Base-by-base conservation (phyloP, 2,797 vertebrate genomes). In the Chromis chromis region DNA sequence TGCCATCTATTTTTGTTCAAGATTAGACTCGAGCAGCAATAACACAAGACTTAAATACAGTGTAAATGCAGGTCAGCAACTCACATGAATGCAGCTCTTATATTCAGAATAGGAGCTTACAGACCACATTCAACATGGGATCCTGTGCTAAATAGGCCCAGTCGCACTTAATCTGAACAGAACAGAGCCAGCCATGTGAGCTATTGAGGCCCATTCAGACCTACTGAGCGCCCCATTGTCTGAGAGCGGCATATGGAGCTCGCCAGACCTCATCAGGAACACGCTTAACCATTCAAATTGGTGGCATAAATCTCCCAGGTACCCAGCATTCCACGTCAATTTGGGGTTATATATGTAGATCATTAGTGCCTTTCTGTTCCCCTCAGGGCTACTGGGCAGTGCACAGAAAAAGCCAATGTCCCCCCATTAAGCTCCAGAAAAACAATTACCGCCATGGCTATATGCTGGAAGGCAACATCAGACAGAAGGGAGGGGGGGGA, bases 281-380 rank as follows among this genome's bases (percentile, higher is more conserved):
- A 90, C 40, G 70, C 86, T 90, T 88, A 88, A 87, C 83, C 83
- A 91, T 90, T 90, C 84, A 91, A 90, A 89, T 88, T 86, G 78
- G 76, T 72, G 74, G 83, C 79, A 91, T 93, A 90, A 91, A 92
- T 93, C 88, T 91, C 89, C 71, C 75, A 89, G 88, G 89, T 91
- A 89, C 70, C 82, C 64, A 17, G 79, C 83, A 80, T 89, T 90
- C 78, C 68, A 84, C 22, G 87, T 91, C 90, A 91, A 90, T 92
- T 92, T 90, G 83, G 64, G 78, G 76, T 91, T 93, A 89, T 92
- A 90, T 92, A 92, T 93, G 88, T 87, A 86, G 81, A 87, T 92
- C 88, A 94, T 93, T 92, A 94, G 85, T 70, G 83, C 70, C 61
- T 83, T 64, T 85, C 70, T 83, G 69, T 76, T 88, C 79, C 86